Evolutionary conservation across 2,797 vertebrate species (phyloP), one percentile per base, ranked within the genome.

Genomic region (Echeneis naucrates): DNA sequence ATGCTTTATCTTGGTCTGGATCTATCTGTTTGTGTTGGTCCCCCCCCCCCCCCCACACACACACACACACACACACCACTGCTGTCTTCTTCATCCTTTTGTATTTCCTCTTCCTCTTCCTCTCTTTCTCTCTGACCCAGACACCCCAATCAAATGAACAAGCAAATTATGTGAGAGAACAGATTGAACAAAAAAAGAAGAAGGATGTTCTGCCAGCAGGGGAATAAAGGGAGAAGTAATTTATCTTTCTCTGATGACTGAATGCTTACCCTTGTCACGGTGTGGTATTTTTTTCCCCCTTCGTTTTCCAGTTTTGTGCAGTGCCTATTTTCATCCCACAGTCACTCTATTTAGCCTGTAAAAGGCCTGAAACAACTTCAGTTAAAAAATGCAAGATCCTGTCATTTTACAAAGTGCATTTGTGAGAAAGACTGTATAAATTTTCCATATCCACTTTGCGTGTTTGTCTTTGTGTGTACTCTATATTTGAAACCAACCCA

Each of bases 141-240:
- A 65, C 89, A 90, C 90, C 85, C 80, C 84, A 92, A 92, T 93
- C 90, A 93, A 92, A 91, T 81, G 84, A 90, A 92, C 87, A 89
- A 90, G 87, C 80, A 88, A 86, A 91, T 92, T 84, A 90, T 85
- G 75, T 76, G 73, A 78, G 83, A 62, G 65, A 75, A 89, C 80
- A 83, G 68, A 83, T 65, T 83, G 55, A 82, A 52, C 2, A 66
- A 50, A 59, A 59, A 56, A 80, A 69, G 63, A 57, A 19, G 75
- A 71, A 68, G 40, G 59, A 84, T 85, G 81, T 83, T 84, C 72
- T 73, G 68, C 72, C 67, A 83, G 69, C 68, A 80, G 78, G 88
- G 83, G 70, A 89, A 88, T 86, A 85, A 81, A 79, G 71, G 76
- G 64, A 88, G 77, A 83, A 88, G 90, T 90, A 71, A 92, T 94